Conservation (phyloP, 92 coral and sea anemone genomes). For the Palythoa caribaeorum region DNA sequence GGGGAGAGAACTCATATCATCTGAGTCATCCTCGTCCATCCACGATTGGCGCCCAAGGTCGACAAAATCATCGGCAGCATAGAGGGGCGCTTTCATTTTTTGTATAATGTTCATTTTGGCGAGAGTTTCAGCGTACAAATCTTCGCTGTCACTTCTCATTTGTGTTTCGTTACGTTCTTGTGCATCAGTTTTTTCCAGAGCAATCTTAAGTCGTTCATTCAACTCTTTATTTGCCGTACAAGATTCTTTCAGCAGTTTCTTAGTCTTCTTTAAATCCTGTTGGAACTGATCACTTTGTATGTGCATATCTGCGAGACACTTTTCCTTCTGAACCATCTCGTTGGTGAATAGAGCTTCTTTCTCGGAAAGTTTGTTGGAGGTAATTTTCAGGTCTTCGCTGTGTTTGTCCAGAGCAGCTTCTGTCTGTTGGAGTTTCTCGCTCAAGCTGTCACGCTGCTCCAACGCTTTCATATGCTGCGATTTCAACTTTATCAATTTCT, state of each 20-base stretch:
- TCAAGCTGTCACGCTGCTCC: conserved; percentile 63
- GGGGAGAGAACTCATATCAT: conserved; percentile 59
- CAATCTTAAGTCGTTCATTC: conserved; percentile 64
- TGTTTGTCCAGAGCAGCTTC: conserved; percentile 59
- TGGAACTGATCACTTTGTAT: conserved; percentile 52
- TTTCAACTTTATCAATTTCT: conserved; percentile 65
- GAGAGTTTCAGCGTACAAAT: conserved; percentile 84
- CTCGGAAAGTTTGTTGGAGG: conserved; percentile 60
- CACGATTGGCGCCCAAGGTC: conserved; percentile 66
- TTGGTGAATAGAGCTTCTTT: conserved; percentile 55
- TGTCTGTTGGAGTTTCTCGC: conserved; percentile 62
- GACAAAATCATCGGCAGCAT: conserved; percentile 66
- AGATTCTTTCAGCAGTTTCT: conserved; percentile 65
- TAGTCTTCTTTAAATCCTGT: conserved; percentile 67
- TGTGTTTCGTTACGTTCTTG: conserved; percentile 70
- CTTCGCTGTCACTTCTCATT: conserved; percentile 71
- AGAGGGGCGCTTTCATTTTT: conserved; percentile 75
- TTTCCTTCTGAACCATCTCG: conserved; percentile 63
- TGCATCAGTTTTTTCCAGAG: conserved; percentile 66
- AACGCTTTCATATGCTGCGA: conserved; percentile 47
- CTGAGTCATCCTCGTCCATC: conserved; percentile 51
- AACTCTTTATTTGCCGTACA: conserved; percentile 67
- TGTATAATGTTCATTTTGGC: conserved; percentile 85
- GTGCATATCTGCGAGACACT: conserved; percentile 54
- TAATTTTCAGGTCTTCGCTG: conserved; percentile 62